Conservation (phyloP, 2,888 invertebrate species). For the Falcaria lacertinaria region DNA sequence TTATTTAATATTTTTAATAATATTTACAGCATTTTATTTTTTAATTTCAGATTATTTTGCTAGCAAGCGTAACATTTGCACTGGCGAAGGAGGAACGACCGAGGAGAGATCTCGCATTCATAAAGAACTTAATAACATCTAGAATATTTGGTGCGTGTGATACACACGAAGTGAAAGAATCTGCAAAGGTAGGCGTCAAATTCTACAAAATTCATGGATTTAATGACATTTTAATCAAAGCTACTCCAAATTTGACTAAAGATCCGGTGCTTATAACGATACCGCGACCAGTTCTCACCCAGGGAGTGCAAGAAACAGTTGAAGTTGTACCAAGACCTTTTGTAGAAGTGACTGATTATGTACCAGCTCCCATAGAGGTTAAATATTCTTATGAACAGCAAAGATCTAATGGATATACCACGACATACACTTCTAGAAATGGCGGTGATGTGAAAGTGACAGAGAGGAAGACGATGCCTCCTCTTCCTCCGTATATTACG, state of each 20-base stretch:
- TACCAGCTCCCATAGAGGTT: constrained; percentile 9
- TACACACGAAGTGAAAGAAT: constrained; percentile 7
- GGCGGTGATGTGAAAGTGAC: constrained; percentile 25
- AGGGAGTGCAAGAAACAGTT: constrained; percentile 19
- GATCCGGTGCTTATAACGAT: neutral
- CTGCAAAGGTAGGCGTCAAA: neutral
- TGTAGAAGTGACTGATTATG: constrained; percentile 19
- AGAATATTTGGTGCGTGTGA: constrained; percentile 21
- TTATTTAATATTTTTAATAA: too few species aligned
- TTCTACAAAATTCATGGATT: constrained; percentile 31
- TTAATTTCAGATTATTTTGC: constrained; percentile 39
- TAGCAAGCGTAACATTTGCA: constrained; percentile 23
- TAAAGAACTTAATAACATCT: constrained; percentile 24
- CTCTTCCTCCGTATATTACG: constrained; percentile 22
- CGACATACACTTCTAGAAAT: constrained; percentile 24
- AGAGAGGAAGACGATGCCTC: constrained; percentile 19
- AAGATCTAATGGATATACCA: constrained; percentile 22
- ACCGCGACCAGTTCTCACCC: neutral
- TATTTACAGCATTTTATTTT: too few species aligned
- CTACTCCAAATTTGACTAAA: constrained; percentile 13
- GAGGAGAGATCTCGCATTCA: constrained; percentile 25
- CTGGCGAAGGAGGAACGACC: constrained; percentile 18
- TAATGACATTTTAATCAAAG: constrained; percentile 29
- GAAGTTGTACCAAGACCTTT: constrained; percentile 27
- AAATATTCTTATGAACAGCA: constrained; percentile 35